phyloP scores from a whole-genome alignment of 2,888 invertebrate species.

The Catocala sponsa region DNA sequence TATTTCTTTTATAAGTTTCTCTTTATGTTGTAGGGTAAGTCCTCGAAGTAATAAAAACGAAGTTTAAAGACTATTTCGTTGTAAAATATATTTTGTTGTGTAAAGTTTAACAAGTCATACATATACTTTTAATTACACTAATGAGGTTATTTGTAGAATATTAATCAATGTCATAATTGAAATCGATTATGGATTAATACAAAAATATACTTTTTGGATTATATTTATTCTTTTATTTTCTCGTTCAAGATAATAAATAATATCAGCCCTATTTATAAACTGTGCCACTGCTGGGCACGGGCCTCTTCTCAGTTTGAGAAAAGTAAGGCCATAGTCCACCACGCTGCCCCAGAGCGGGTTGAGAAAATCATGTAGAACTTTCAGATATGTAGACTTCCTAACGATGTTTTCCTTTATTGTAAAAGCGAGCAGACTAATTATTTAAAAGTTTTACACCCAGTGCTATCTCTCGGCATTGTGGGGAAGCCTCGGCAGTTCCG shows the following conservation, averaged over 20 bases:
- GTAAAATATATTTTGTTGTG: conserved; percentile 24
- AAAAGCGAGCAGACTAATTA: too few species aligned
- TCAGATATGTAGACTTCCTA: too few species aligned
- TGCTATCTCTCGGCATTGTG: too few species aligned
- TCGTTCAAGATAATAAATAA: not conserved
- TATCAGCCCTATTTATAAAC: not conserved
- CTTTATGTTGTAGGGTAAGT: conserved; percentile 20
- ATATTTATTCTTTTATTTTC: conserved; percentile 30
- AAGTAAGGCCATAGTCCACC: too few species aligned
- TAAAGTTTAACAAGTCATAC: conserved; percentile 37
- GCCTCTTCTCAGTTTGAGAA: too few species aligned
- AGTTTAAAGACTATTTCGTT: conserved; percentile 52
- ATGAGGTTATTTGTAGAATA: conserved; percentile 41
- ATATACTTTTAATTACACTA: conserved; percentile 36
- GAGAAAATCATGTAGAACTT: too few species aligned
- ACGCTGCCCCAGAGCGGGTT: too few species aligned
- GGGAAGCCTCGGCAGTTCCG: too few species aligned
- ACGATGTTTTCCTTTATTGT: too few species aligned
- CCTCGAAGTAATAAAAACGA: conserved; percentile 35
- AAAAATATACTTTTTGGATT: conserved; percentile 55
- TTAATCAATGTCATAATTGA: conserved; percentile 51
- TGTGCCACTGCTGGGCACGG: too few species aligned
- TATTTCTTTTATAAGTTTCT: conserved; percentile 21
- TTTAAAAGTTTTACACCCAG: too few species aligned
- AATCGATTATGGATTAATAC: conserved; percentile 52